phyloP scores from a whole-genome alignment of 2,888 invertebrate genomes.

The Sturmia bella region DNA sequence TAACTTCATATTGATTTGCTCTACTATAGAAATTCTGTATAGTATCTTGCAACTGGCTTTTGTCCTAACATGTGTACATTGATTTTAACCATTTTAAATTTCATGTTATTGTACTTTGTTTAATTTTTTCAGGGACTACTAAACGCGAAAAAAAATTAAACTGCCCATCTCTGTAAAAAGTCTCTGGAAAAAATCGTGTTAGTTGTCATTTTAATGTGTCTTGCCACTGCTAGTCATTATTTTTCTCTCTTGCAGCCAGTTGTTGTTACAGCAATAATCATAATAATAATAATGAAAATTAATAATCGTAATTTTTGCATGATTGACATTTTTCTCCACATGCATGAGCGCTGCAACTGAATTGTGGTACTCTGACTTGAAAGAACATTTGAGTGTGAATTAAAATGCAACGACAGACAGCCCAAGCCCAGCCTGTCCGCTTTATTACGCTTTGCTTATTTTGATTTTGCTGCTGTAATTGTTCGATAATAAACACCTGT shows the following conservation, averaged over 20 bases:
- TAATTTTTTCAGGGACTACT: too few relatives aligned
- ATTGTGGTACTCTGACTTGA: constrained; percentile 20
- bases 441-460: constrained; percentile 51
- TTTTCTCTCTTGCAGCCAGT: constrained; percentile 24
- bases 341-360: constrained; percentile 72
- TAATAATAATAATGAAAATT: constrained; percentile 69
- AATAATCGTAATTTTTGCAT: constrained; percentile 76
- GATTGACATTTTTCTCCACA: constrained; percentile 77
- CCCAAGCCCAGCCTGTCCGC: constrained; percentile 1
- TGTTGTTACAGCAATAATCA: constrained; percentile 50
- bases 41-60: too few relatives aligned
- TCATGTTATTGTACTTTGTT: too few relatives aligned
- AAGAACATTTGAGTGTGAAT: constrained; percentile 16
- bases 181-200: not conserved
- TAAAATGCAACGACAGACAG: constrained; percentile 20
- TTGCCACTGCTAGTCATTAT: constrained; percentile 11
- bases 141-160: not conserved
- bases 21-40: too few relatives aligned
- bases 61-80: too few relatives aligned
- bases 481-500: constrained; percentile 69
- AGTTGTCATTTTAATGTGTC: constrained; percentile 23
- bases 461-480: constrained; percentile 65
- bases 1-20: too few relatives aligned
- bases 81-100: too few relatives aligned
- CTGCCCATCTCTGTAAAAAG: constrained; percentile 9